phyloP scores from a whole-genome alignment of 2,113 vertebrate genomes.

The Menidia beryllina region DNA sequence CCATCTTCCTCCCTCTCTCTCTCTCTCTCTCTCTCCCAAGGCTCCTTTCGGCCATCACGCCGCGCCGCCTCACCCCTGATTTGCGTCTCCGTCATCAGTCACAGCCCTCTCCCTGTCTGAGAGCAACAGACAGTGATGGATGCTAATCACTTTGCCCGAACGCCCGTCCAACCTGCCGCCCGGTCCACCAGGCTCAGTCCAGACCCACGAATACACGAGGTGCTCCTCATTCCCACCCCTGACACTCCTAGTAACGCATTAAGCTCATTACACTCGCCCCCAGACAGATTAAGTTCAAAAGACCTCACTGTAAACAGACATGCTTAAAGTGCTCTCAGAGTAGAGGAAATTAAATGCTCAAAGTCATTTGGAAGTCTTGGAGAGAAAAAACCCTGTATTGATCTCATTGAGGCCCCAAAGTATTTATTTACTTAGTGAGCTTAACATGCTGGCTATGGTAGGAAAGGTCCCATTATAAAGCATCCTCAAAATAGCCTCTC shows the following conservation, averaged over 20 bases:
- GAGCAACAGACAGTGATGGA: slow-evolving; percentile 73
- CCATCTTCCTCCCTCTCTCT: slow-evolving; percentile 27
- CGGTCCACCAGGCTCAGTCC: slow-evolving; percentile 27
- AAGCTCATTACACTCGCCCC: neutral
- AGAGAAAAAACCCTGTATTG: slow-evolving; percentile 20
- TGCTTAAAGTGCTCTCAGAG: slow-evolving; percentile 27
- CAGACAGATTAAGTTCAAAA: neutral
- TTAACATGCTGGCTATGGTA: neutral
- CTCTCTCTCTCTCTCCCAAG: too few relatives aligned
- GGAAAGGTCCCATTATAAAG: slow-evolving; percentile 7
- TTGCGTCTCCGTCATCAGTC: slow-evolving; percentile 66
- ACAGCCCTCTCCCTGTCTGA: slow-evolving; percentile 44
- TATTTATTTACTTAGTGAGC: slow-evolving; percentile 21
- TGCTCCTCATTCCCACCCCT: slow-evolving; percentile 2
- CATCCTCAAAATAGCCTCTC: slow-evolving; percentile 38
- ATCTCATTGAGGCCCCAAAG: neutral
- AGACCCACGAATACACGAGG: slow-evolving; percentile 38
- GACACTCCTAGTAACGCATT: slow-evolving; percentile 2
- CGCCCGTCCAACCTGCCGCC: slow-evolving; percentile 31
- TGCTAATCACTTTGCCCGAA: slow-evolving; percentile 70
- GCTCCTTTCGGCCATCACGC: slow-evolving; percentile 33
- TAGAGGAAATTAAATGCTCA: slow-evolving; percentile 18
- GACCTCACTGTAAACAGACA: neutral
- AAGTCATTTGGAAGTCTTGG: neutral
- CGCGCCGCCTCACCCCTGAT: slow-evolving; percentile 57